These are phyloP conservation scores for Oryzias sinensis DNA, from an alignment of 2,797 vertebrate genomes.

Conservation along the genomic window DNA sequence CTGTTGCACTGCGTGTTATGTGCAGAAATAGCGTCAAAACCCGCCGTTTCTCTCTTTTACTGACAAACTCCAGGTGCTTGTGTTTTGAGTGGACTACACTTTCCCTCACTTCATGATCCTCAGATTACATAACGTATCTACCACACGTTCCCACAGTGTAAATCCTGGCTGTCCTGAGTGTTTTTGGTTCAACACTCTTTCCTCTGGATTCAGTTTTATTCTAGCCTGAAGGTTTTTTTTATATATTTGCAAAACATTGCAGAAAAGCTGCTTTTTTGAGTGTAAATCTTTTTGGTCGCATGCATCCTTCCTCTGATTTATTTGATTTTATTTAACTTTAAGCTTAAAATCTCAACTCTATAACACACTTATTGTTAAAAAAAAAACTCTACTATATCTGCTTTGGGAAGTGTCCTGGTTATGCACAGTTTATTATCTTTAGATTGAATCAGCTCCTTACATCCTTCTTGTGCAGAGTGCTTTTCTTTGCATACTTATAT, in stretches of 20 bases:
- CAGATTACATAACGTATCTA: conserved; percentile 43
- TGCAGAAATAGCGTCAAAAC: conserved; percentile 34
- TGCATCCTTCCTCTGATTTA: no score
- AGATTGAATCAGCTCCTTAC: conserved; percentile 30
- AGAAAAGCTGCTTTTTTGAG: no score
- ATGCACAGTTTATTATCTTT: conserved; percentile 52
- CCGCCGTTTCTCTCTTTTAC: not conserved
- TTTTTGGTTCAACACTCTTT: not conserved
- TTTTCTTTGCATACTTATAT: conserved; percentile 35
- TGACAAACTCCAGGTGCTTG: not conserved
- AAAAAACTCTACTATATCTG: no score
- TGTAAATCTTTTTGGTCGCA: no score
- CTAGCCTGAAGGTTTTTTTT: no score
- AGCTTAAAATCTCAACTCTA: no score
- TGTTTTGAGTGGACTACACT: conserved; percentile 9
- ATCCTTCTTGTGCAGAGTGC: conserved; percentile 25
- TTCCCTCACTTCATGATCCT: conserved; percentile 20
- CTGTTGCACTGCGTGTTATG: conserved; percentile 57
- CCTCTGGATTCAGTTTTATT: not conserved
- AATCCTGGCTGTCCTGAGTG: conserved; percentile 15
- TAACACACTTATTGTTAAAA: no score
- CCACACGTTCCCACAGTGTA: conserved; percentile 41
- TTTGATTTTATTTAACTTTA: no score
- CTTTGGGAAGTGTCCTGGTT: no score
- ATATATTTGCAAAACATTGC: no score